Conservation (phyloP, 1,140 invertebrate species). For the Dendrolimus kikuchii region DNA sequence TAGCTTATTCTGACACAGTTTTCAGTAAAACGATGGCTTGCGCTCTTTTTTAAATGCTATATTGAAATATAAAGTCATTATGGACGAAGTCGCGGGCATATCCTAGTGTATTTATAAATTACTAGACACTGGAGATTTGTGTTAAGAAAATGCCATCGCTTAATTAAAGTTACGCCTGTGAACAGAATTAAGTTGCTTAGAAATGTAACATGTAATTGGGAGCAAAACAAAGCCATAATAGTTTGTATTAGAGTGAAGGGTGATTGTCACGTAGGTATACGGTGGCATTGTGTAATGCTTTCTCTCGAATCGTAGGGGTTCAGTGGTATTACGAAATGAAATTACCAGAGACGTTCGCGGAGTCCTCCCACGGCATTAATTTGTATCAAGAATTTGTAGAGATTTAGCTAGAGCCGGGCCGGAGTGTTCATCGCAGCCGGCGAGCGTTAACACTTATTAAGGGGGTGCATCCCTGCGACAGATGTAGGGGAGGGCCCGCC, state of each 20-base stretch:
- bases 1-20: no score
- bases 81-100: no score
- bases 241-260: conserved; percentile 13
- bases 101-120: neutral
- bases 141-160: no score
- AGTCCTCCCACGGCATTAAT: conserved; percentile 62
- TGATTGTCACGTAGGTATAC: conserved; percentile 11
- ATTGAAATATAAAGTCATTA: no score
- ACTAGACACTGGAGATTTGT: neutral
- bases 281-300: conserved; percentile 23
- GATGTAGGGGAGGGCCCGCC: conserved; percentile 68
- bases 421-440: conserved; percentile 65
- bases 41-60: no score
- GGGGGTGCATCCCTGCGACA: conserved; percentile 69
- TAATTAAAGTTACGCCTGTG: neutral
- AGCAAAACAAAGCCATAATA: conserved; percentile 12
- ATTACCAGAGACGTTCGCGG: conserved; percentile 55
- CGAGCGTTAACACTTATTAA: conserved; percentile 71
- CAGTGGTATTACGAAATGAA: conserved; percentile 53
- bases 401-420: conserved; percentile 62
- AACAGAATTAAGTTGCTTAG: conserved; percentile 1
- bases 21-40: no score
- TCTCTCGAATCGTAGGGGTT: conserved; percentile 25
- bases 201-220: conserved; percentile 1
- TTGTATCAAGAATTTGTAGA: conserved; percentile 72